A percentile compares a stretch with the other conserved stretches of the same genome.
These are phyloP conservation scores for Tauraco erythrolophus DNA, from an alignment of 2,113 vertebrate genomes.

Conservation along the genomic window DNA sequence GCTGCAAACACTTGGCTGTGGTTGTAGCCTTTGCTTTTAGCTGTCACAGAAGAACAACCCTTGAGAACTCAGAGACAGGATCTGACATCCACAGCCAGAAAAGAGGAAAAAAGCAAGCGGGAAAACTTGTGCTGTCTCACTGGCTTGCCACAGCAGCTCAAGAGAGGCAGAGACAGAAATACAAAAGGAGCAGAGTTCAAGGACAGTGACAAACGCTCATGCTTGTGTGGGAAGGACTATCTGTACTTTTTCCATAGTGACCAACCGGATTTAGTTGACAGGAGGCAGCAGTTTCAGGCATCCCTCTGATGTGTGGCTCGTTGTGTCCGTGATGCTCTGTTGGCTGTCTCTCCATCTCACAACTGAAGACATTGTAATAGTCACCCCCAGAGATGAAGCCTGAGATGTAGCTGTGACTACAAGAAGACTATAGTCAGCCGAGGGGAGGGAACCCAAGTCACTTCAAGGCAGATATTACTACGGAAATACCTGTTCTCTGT, in stretches of 20 bases:
- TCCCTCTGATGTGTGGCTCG: rapidly evolving
- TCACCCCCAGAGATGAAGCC: not conserved
- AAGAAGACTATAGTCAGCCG: not conserved
- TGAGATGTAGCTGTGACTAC: not conserved
- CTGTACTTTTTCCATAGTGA: not conserved
- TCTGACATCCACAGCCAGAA: not conserved
- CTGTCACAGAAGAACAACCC: not conserved
- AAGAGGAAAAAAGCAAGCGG: not conserved
- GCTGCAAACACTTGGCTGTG: not conserved
- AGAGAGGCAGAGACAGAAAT: not conserved
- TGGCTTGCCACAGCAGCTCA: not conserved
- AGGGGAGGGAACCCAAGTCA: not conserved
- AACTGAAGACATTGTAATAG: rapidly evolving
- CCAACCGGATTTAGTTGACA: not conserved
- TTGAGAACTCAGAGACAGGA: not conserved
- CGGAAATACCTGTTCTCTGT: not conserved
- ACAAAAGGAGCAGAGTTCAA: not conserved
- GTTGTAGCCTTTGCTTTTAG: not conserved
- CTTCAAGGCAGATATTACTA: not conserved
- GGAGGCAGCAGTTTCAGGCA: not conserved
- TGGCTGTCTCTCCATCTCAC: not conserved
- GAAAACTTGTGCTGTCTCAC: not conserved
- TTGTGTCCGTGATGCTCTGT: not conserved
- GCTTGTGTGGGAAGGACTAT: not conserved
- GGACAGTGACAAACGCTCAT: not conserved